Percentiles rank a stretch among this genome's conserved stretches.
Evolutionary conservation across 2,888 invertebrate species (phyloP).

Genomic region (Poecilus cupreus): DNA sequence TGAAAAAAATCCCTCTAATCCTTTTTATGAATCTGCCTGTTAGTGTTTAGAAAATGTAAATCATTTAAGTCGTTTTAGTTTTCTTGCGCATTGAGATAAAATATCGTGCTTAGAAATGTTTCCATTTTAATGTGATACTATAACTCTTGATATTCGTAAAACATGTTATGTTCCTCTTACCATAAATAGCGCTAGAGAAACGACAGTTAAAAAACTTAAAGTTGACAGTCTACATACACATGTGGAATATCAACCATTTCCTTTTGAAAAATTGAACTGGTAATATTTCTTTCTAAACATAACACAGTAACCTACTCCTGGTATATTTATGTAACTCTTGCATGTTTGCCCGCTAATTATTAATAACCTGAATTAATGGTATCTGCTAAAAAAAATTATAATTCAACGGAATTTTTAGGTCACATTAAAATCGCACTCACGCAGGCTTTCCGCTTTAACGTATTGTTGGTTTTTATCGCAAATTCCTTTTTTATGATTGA

Average conservation of each 20-base stretch:
- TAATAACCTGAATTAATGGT: neutral
- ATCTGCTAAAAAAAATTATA: neutral
- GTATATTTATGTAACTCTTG: neutral
- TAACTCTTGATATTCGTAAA: too few species aligned
- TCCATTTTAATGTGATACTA: too few species aligned
- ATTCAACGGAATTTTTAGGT: neutral
- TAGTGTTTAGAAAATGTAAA: too few species aligned
- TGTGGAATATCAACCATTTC: neutral
- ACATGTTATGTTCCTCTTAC: neutral
- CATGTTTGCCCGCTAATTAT: neutral
- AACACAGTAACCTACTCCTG: neutral
- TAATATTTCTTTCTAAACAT: neutral
- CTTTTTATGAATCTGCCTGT: too few species aligned
- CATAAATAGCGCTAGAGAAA: neutral
- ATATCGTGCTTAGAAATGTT: too few species aligned
- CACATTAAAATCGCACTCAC: neutral
- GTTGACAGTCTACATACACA: neutral
- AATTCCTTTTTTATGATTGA: conserved; percentile 7
- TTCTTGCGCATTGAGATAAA: too few species aligned
- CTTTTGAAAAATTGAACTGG: neutral
- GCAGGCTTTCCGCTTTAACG: neutral
- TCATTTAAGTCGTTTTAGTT: too few species aligned
- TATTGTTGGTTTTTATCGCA: neutral
- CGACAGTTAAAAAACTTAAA: neutral
- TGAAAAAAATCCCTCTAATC: too few species aligned